These are phyloP conservation scores for Chrysocyon brachyurus DNA, from an alignment of 2,797 vertebrate genomes.

Conservation along the genomic window DNA sequence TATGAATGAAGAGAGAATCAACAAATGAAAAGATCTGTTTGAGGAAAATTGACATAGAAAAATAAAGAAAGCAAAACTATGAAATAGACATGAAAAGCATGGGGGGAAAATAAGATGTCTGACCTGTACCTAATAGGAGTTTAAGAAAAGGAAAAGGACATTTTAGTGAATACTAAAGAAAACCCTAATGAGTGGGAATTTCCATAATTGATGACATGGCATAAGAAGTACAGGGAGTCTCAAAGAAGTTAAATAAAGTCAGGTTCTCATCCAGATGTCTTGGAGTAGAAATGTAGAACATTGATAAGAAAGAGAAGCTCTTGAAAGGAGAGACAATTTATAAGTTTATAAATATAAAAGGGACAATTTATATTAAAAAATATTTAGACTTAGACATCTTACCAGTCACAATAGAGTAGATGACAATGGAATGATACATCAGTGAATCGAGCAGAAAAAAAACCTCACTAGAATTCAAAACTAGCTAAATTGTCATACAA, in stretches of 20 bases:
- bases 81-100: conserved; percentile 28
- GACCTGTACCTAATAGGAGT: background rate
- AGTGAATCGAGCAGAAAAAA: background rate
- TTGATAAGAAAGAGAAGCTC: background rate
- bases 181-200: background rate
- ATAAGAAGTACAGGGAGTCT: background rate
- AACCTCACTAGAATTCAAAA: background rate
- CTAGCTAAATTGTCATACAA: background rate
- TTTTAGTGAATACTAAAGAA: background rate
- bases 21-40: conserved; percentile 6
- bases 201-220: background rate
- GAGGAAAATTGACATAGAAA: background rate
- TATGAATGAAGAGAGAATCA: conserved; percentile 4
- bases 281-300: background rate
- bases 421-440: background rate
- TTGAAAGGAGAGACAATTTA: background rate
- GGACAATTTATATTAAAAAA: background rate
- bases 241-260: conserved; percentile 8
- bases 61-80: background rate
- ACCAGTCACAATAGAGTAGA: background rate
- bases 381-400: background rate
- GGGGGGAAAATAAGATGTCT: background rate
- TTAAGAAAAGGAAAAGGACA: conserved; percentile 1
- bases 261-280: background rate
- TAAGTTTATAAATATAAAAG: background rate